Conservation (phyloP, 2,888 invertebrate species). For the Psococerastis gibbosa region DNA sequence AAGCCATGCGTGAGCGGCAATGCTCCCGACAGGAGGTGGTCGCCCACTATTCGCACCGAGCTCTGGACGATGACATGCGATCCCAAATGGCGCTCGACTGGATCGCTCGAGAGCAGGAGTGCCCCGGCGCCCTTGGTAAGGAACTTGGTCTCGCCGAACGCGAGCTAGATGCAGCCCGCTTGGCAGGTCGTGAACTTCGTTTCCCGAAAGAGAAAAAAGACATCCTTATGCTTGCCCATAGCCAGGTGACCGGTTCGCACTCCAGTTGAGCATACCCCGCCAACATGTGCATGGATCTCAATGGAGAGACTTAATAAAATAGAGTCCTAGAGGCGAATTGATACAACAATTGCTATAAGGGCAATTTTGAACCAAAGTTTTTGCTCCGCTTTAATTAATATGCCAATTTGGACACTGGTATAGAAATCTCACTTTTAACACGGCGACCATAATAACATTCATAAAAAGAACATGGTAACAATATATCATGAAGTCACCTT, state of each 20-base stretch:
- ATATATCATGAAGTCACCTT: no score
- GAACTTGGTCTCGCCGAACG: conserved; percentile 72
- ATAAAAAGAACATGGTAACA: no score
- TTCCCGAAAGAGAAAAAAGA: conserved; percentile 93
- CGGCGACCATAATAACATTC: no score
- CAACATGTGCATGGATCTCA: no score
- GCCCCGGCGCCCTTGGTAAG: conserved; percentile 49
- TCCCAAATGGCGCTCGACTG: conserved; percentile 92
- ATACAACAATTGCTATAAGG: no score
- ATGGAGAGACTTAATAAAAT: no score
- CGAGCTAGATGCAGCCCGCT: conserved; percentile 66
- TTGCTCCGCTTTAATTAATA: no score
- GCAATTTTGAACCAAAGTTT: no score
- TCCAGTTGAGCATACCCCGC: conserved; percentile 5
- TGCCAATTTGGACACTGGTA: no score
- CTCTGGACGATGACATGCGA: conserved; percentile 87
- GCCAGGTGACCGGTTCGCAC: conserved; percentile 37
- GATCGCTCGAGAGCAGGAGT: conserved; percentile 65
- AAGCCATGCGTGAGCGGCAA: conserved; percentile 87
- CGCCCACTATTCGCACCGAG: conserved; percentile 81
- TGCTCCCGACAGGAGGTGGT: conserved; percentile 86
- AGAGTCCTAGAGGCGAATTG: no score
- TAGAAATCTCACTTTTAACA: no score
- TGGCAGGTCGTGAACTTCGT: conserved; percentile 75
- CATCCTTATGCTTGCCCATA: conserved; percentile 73